Conservation (phyloP, 2,113 vertebrate genomes). For the Leptosomus discolor region DNA sequence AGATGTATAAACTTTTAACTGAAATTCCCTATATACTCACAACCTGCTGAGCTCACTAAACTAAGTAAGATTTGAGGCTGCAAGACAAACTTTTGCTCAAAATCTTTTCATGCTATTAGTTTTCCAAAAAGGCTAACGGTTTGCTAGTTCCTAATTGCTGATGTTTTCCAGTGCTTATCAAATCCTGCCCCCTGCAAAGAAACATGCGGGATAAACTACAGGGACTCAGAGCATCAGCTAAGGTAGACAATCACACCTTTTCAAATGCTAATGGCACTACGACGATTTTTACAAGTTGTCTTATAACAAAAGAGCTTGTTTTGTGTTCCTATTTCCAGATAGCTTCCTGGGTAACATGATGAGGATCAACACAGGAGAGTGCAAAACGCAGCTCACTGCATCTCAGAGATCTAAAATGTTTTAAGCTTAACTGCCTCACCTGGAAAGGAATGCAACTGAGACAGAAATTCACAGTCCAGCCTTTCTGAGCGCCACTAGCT, state of each 20-base stretch:
- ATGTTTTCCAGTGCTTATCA: neutral
- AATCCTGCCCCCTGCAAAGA: neutral
- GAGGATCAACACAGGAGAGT: neutral
- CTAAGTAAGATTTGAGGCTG: neutral
- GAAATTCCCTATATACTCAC: neutral
- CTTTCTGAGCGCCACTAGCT: neutral
- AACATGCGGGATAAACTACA: fast-evolving
- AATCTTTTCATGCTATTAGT: neutral
- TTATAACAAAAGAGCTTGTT: neutral
- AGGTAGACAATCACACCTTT: neutral
- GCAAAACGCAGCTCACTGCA: neutral
- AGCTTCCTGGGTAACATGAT: neutral
- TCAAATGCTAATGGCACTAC: neutral
- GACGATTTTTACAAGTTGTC: neutral
- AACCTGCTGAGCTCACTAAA: neutral
- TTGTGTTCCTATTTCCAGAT: neutral
- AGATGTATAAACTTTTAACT: fast-evolving
- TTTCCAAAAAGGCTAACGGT: neutral
- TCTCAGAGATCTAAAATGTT: neutral
- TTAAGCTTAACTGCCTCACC: neutral
- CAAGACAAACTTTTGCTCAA: neutral
- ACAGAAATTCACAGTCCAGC: neutral
- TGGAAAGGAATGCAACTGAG: neutral
- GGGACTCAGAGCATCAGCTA: neutral
- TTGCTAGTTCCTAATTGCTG: neutral